Conservation (phyloP, 2,888 invertebrate species). For the Drosophila algonquin region DNA sequence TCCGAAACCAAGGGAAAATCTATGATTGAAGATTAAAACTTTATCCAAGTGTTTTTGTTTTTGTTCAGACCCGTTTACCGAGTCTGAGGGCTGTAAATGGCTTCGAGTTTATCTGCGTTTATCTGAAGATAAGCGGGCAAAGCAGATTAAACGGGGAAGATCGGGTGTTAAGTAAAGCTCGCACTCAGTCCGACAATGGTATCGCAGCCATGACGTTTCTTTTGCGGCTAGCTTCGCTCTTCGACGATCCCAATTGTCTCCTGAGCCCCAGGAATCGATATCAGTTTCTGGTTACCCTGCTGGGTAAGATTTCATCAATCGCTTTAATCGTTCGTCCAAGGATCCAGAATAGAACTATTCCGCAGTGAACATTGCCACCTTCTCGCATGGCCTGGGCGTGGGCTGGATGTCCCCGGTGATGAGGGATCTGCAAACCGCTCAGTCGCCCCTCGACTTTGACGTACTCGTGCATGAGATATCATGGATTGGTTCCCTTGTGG, state of each 20-base stretch:
- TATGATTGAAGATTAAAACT: conserved; percentile 67
- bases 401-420: conserved; percentile 80
- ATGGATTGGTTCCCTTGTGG: conserved; percentile 74
- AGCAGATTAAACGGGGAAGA: conserved; percentile 23
- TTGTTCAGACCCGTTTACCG: too few species aligned
- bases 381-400: conserved; percentile 75
- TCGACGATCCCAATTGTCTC: conserved; percentile 47
- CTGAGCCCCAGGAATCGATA: conserved; percentile 55
- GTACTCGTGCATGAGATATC: conserved; percentile 65
- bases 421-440: conserved; percentile 59
- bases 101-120: conserved; percentile 13
- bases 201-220: conserved; percentile 48
- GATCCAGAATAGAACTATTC: not conserved
- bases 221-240: conserved; percentile 20
- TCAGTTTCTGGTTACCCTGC: conserved; percentile 60
- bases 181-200: conserved; percentile 16
- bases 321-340: not conserved
- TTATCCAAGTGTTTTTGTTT: not conserved
- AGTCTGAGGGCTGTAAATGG: not conserved
- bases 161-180: conserved; percentile 1
- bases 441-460: conserved; percentile 55
- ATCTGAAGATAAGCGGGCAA: conserved; percentile 36
- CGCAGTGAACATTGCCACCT: conserved; percentile 72
- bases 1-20: conserved; percentile 82
- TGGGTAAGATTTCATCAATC: conserved; percentile 43